phyloP scores from a whole-genome alignment of 1,140 invertebrate species.

The Hesperophylax magnus region DNA sequence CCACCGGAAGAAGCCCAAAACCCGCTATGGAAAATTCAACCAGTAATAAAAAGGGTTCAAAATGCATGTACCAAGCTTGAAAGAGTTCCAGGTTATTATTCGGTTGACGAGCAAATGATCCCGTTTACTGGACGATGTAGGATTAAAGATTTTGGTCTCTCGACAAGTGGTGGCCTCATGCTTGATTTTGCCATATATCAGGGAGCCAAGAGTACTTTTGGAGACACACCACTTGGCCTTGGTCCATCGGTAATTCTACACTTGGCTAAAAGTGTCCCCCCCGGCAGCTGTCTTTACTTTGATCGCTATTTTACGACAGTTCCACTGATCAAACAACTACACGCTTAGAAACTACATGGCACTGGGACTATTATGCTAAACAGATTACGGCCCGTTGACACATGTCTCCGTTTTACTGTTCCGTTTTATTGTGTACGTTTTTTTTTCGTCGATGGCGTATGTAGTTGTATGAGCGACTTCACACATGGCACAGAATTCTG shows the following conservation, averaged over 20 bases:
- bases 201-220: conserved; percentile 45
- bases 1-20: conserved; percentile 31
- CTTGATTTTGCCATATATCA: conserved; percentile 60
- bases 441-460: no score
- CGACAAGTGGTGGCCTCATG: conserved; percentile 57
- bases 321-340: conserved; percentile 50
- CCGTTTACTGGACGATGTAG: conserved; percentile 43
- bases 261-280: conserved; percentile 52
- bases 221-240: conserved; percentile 47
- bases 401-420: no score
- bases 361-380: conserved; percentile 13
- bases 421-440: no score
- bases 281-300: conserved; percentile 55
- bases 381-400: no score
- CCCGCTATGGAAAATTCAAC: conserved; percentile 58
- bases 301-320: conserved; percentile 57
- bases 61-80: conserved; percentile 52
- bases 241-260: conserved; percentile 56
- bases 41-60: conserved; percentile 49
- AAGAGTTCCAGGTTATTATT: conserved; percentile 53
- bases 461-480: no score
- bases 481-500: no score
- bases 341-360: conserved; percentile 24
- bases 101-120: conserved; percentile 56
- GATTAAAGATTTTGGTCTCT: conserved; percentile 57